These are phyloP conservation scores for Drusus annulatus DNA, from an alignment of 1,140 invertebrate species.

Conservation along the genomic window DNA sequence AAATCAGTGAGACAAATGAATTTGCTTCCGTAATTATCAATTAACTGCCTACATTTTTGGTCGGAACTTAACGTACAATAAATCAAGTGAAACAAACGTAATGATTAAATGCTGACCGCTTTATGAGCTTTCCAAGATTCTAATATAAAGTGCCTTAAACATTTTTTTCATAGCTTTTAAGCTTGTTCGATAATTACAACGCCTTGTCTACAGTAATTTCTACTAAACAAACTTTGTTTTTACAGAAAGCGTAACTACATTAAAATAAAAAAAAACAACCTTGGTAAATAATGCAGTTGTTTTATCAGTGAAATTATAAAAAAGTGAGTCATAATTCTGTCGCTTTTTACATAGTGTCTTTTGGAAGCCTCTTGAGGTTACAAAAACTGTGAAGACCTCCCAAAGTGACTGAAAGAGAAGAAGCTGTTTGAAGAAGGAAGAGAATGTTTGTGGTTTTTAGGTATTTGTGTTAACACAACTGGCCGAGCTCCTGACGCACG, in stretches of 20 bases:
- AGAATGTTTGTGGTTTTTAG: constrained; percentile 21
- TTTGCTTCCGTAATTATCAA: background rate
- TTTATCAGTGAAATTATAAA: background rate
- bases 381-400: constrained; percentile 6
- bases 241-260: too few species aligned
- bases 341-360: background rate
- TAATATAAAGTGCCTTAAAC: too few species aligned
- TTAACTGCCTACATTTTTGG: too few species aligned
- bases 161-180: too few species aligned
- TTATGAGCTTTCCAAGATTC: too few species aligned
- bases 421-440: constrained; percentile 6
- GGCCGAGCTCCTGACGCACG: constrained; percentile 19
- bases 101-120: too few species aligned
- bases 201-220: too few species aligned
- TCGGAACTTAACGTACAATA: too few species aligned
- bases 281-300: background rate
- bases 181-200: too few species aligned
- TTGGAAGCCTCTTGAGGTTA: background rate
- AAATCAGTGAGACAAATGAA: background rate
- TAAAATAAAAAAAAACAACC: background rate
- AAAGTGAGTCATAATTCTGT: background rate
- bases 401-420: constrained; percentile 30
- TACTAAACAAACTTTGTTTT: too few species aligned
- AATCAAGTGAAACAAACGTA: too few species aligned
- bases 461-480: constrained; percentile 48